These are phyloP conservation scores for Fabriciana adippe DNA, from an alignment of 2,888 invertebrate species.

Conservation along the genomic window DNA sequence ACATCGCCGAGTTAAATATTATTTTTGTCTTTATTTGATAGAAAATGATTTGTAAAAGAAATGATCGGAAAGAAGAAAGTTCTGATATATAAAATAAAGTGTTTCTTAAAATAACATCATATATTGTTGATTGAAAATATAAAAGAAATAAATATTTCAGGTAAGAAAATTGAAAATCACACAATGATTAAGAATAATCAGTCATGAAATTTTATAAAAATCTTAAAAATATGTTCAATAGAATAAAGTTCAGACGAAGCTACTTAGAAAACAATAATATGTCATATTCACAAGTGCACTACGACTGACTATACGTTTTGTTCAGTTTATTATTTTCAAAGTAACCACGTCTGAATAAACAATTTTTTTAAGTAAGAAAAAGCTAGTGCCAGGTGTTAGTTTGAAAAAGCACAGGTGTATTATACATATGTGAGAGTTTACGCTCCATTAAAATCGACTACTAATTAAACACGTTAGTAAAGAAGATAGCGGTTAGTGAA, in stretches of 20 bases:
- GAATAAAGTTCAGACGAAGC: slow-evolving; percentile 4
- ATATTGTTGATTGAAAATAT: background rate
- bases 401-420: slow-evolving; percentile 38
- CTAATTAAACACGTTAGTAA: slow-evolving; percentile 33
- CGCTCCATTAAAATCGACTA: slow-evolving; percentile 21
- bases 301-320: background rate
- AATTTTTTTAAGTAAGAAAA: slow-evolving; percentile 13
- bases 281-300: background rate
- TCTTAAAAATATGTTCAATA: background rate
- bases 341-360: slow-evolving; percentile 13
- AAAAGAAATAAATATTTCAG: slow-evolving; percentile 1
- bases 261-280: slow-evolving; percentile 9
- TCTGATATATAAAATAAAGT: background rate
- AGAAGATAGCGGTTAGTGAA: slow-evolving; percentile 29
- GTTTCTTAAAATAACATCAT: background rate
- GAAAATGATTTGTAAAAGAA: slow-evolving; percentile 28
- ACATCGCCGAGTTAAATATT: slow-evolving; percentile 32
- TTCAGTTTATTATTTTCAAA: slow-evolving; percentile 9
- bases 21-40: slow-evolving; percentile 32
- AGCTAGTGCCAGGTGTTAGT: slow-evolving; percentile 4
- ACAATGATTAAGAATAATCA: background rate
- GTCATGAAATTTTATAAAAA: slow-evolving; percentile 6
- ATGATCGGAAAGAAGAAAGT: slow-evolving; percentile 27
- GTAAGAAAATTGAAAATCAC: background rate
- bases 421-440: slow-evolving; percentile 39